Evolutionary conservation across 2,797 vertebrate species (phyloP).

Genomic region (Peromyscus aztecus): DNA sequence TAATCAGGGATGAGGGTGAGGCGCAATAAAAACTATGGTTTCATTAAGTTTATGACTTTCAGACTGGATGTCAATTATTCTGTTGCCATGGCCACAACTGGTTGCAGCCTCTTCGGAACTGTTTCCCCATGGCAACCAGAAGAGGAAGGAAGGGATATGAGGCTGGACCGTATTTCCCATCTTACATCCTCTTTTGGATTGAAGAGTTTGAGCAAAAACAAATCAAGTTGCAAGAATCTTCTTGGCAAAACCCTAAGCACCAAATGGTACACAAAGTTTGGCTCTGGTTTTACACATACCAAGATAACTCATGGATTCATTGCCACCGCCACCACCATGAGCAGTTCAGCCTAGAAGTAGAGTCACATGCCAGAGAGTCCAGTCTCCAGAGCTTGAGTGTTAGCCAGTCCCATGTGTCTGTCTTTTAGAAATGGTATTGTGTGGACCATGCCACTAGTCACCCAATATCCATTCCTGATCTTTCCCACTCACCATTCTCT

Average conservation of each 20-base stretch:
- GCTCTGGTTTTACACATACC: neutral
- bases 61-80: slow-evolving; percentile 85
- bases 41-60: slow-evolving; percentile 91
- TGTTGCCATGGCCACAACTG: slow-evolving; percentile 86
- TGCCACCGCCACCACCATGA: neutral
- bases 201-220: neutral
- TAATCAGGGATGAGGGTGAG: slow-evolving; percentile 89
- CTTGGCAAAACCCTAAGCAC: neutral
- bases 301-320: neutral
- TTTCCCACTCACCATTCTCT: neutral
- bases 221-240: slow-evolving; percentile 9
- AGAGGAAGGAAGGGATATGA: neutral
- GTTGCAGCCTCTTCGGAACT: slow-evolving; percentile 73
- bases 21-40: slow-evolving; percentile 89
- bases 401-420: no score
- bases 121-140: slow-evolving; percentile 64
- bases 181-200: neutral
- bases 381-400: neutral
- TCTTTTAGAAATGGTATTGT: neutral
- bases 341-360: neutral
- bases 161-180: slow-evolving; percentile 38
- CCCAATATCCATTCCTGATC: neutral
- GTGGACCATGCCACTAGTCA: neutral
- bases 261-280: neutral
- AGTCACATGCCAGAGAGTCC: no score